These are phyloP conservation scores for Hypena proboscidalis DNA, from an alignment of 2,888 invertebrate genomes.

Conservation along the genomic window DNA sequence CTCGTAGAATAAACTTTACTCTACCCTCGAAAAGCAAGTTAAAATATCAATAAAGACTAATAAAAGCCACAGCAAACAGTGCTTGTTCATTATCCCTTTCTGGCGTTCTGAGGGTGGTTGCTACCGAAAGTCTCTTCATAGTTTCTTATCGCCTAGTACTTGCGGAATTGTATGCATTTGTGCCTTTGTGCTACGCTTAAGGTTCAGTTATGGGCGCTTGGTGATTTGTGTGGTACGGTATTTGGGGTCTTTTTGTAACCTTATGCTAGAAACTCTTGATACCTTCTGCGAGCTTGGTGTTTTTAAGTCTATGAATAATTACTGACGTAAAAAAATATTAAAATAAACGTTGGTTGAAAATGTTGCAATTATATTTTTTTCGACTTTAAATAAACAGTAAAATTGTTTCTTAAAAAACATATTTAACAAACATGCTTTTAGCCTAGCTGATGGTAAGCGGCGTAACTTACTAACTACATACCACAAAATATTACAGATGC, in stretches of 20 bases:
- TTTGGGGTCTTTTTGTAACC: too few relatives aligned
- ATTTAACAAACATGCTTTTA: too few relatives aligned
- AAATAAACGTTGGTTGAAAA: too few relatives aligned
- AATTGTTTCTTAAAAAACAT: too few relatives aligned
- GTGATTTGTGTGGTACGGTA: too few relatives aligned
- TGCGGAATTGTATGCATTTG: constrained; percentile 8
- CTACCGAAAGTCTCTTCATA: constrained; percentile 2
- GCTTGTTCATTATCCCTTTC: constrained; percentile 4
- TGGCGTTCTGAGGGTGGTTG: constrained; percentile 4
- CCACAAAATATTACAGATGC: too few relatives aligned
- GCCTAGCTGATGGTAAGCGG: too few relatives aligned
- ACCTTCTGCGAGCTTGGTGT: constrained; percentile 4
- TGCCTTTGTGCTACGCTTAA: constrained; percentile 4
- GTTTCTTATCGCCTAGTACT: constrained; percentile 13
- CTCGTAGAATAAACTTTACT: background rate
- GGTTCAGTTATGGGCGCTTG: background rate
- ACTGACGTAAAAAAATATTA: background rate
- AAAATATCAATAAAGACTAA: constrained; percentile 8
- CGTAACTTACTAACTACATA: too few relatives aligned
- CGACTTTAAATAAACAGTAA: too few relatives aligned
- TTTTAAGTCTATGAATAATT: constrained; percentile 2
- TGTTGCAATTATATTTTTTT: too few relatives aligned
- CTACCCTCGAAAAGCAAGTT: background rate
- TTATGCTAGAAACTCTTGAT: background rate
- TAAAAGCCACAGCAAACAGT: constrained; percentile 9